Percentiles rank a stretch among this genome's conserved stretches.
phyloP scores from a whole-genome alignment of 2,113 vertebrate genomes.

The Charina bottae region DNA sequence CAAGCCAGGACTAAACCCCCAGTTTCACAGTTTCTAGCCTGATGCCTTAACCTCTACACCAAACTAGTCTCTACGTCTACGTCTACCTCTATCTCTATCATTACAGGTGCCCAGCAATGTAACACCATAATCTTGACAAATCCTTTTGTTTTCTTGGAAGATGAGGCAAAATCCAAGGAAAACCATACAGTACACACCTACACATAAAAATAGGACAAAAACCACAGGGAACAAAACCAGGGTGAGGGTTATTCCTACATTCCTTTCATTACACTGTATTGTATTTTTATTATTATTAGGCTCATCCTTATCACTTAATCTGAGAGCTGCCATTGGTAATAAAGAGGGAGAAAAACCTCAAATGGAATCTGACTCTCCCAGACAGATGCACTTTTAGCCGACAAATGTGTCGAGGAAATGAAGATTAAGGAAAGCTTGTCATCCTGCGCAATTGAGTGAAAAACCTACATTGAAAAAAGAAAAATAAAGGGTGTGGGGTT shows the following conservation, averaged over 20 bases:
- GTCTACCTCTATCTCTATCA: slow-evolving; percentile 67
- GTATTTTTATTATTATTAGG: slow-evolving; percentile 76
- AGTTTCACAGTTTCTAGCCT: background rate
- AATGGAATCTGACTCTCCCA: slow-evolving; percentile 63
- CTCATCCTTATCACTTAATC: slow-evolving; percentile 75
- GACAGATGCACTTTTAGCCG: background rate
- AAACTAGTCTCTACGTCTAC: background rate
- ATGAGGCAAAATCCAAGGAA: slow-evolving; percentile 76
- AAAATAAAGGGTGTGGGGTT: slow-evolving; percentile 25
- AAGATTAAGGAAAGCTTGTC: slow-evolving; percentile 74
- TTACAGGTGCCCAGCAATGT: slow-evolving; percentile 82
- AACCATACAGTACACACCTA: background rate
- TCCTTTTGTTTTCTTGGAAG: slow-evolving; percentile 78
- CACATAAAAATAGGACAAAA: slow-evolving; percentile 66
- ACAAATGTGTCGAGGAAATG: slow-evolving; percentile 58
- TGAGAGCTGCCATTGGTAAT: slow-evolving; percentile 72
- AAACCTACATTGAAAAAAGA: slow-evolving; percentile 66
- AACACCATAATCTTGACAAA: slow-evolving; percentile 83
- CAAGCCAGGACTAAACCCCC: background rate
- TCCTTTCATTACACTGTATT: slow-evolving; percentile 75
- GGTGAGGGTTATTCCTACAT: slow-evolving; percentile 72
- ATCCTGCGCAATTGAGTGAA: slow-evolving; percentile 72
- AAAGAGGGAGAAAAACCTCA: slow-evolving; percentile 75
- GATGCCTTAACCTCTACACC: background rate
- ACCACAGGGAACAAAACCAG: slow-evolving; percentile 75